Percentiles rank a stretch among this genome's conserved stretches.
These are phyloP conservation scores for Porites lutea DNA, from an alignment of 64 coral and sea anemone species.

Conservation along the genomic window DNA sequence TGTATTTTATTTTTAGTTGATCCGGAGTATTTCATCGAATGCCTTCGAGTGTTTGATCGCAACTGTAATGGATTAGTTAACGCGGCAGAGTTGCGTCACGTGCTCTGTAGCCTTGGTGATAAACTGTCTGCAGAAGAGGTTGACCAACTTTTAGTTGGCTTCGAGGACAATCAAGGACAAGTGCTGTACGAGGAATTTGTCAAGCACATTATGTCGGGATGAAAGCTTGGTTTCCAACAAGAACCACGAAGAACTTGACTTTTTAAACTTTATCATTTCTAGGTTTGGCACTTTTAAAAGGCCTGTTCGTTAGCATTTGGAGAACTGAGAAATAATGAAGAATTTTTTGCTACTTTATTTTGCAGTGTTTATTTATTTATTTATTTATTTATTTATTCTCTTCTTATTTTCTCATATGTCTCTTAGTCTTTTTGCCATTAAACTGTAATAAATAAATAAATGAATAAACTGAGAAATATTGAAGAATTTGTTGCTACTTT, in stretches of 20 bases:
- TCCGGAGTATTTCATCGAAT: slow-evolving; percentile 91
- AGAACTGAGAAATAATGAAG: too few species aligned
- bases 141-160: slow-evolving; percentile 80
- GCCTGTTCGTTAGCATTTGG: too few species aligned
- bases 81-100: slow-evolving; percentile 85
- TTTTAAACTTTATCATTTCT: too few species aligned
- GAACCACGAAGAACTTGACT: not conserved
- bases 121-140: slow-evolving; percentile 87
- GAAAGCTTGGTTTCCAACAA: not conserved
- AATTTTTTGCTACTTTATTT: too few species aligned
- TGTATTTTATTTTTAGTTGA: slow-evolving; percentile 44
- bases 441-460: too few species aligned
- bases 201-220: slow-evolving; percentile 77
- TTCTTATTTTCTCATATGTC: too few species aligned
- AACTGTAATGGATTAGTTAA: slow-evolving; percentile 86
- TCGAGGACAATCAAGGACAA: slow-evolving; percentile 92
- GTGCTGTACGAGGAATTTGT: slow-evolving; percentile 94
- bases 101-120: slow-evolving; percentile 90
- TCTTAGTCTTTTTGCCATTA: too few species aligned
- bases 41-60: slow-evolving; percentile 92
- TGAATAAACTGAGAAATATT: too few species aligned
- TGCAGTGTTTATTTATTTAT: too few species aligned
- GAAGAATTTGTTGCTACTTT: too few species aligned
- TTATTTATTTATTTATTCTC: too few species aligned
- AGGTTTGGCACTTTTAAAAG: too few species aligned